phyloP scores from a whole-genome alignment of 2,797 vertebrate genomes.

The Oryzias dopingdopingensis region DNA sequence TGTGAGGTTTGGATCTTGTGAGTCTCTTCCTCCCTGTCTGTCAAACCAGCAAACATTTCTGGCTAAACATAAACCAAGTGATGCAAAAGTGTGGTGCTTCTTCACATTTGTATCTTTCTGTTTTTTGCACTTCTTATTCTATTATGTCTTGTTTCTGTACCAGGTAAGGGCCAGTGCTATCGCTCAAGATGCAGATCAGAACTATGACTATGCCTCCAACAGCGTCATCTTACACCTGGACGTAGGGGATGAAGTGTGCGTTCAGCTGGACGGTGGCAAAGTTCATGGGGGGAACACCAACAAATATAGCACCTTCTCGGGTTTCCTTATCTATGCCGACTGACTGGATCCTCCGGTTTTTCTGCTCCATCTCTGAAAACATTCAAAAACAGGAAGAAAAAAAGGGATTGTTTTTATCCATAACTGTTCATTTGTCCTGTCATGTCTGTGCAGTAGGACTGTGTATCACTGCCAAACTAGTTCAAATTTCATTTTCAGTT shows the following conservation, averaged over 20 bases:
- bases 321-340: constrained; percentile 94
- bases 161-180: constrained; percentile 94
- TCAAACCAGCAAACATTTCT: neutral
- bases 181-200: constrained; percentile 94
- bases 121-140: too few species aligned
- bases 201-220: constrained; percentile 96
- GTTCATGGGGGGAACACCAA: constrained; percentile 95
- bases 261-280: constrained; percentile 92
- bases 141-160: neutral
- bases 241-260: constrained; percentile 91
- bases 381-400: constrained; percentile 27
- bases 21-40: too few species aligned
- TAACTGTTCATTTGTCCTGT: constrained; percentile 35
- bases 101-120: too few species aligned
- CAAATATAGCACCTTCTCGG: constrained; percentile 97
- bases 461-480: too few species aligned
- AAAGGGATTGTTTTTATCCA: neutral
- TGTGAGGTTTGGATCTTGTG: too few species aligned
- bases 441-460: neutral
- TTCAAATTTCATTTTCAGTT: too few species aligned
- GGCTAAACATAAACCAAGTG: too few species aligned
- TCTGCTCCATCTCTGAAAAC: constrained; percentile 23
- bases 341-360: constrained; percentile 64
- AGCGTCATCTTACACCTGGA: constrained; percentile 95
- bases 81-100: too few species aligned